Conservation (phyloP, 2,797 vertebrate species). For the Spinus pinus region DNA sequence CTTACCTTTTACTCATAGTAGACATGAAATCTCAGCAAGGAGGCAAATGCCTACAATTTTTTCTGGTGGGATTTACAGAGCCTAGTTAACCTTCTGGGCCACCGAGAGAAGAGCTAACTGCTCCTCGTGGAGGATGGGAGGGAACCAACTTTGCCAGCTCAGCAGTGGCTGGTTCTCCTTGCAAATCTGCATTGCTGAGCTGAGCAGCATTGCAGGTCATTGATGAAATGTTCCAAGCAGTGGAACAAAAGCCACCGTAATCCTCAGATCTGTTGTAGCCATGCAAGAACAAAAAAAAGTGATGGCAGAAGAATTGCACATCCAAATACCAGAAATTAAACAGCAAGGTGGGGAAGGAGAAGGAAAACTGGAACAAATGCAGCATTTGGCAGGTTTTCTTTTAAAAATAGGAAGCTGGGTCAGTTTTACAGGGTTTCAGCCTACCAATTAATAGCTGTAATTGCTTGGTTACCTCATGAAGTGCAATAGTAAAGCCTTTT, state of each 20-base stretch:
- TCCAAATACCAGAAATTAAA: not conserved
- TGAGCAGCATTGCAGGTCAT: not conserved
- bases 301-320: not conserved
- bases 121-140: not conserved
- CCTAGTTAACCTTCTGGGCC: not conserved
- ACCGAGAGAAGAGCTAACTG: not conserved
- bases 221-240: not conserved
- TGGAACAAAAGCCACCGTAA: not conserved
- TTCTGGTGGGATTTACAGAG: not conserved
- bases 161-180: conserved; percentile 14
- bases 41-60: not conserved
- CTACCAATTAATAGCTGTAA: conserved; percentile 26
- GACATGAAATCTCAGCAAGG: not conserved
- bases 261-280: not conserved
- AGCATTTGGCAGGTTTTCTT: conserved; percentile 28
- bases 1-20: not conserved
- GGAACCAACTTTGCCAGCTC: conserved; percentile 44
- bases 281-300: conserved; percentile 10
- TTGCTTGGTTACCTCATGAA: conserved; percentile 52
- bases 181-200: conserved; percentile 6
- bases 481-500: conserved; percentile 18
- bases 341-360: not conserved
- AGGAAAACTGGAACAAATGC: conserved; percentile 14
- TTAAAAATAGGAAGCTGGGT: conserved; percentile 38
- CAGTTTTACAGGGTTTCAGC: conserved; percentile 31